Evolutionary conservation across 2,113 vertebrate species (phyloP), one percentile per base, ranked within the genome.

Genomic region (Xyliphius kryptos): DNA sequence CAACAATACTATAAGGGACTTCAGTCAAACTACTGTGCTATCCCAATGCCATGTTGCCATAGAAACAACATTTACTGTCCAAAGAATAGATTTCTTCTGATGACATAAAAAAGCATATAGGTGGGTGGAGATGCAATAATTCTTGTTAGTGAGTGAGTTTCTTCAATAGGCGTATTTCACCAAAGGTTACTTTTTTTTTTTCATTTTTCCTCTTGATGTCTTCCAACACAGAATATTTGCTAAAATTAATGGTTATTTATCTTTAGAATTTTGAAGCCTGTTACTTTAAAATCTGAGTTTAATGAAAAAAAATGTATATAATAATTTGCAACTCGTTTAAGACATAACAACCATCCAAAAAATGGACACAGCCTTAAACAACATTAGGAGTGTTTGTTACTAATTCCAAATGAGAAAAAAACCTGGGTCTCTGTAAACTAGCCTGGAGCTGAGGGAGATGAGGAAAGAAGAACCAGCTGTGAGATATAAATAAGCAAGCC

Each of bases 361-460:
- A 32, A 3, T 14, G 17, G 70, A 57, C 51, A 56, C 48, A 53
- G 52, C 26, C 4, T 44, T 68, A 58, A 41, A 77, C 67, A 68
- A 76, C 72, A 65, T 70, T 40, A 51, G 62, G 63, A 71, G 61
- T 68, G 65, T 59, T 76, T 72, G 55, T 75, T 73, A 69, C 68
- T 56, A 69, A 71, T 73, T 19, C n/a, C 43, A 76, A 75, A 74
- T 69, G 67, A 75, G 67, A 56, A 61, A 36, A 59, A 40, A 61
- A 64, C 9, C 37, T 63, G 36, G 63, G 47, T 50, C 44, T 22
- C 16, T 61, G 14, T 60, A 17, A 43, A 17, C 15, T 11, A 41
- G 19, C 38, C 50, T 19, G 19, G 37, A 52, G 3, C 67, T 53
- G 46, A 48, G 40, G 40, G 46, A 64, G 69, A 66, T 55, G 48